Conservation (phyloP, 2,888 invertebrate species). For the Metopia argyrocephala region DNA sequence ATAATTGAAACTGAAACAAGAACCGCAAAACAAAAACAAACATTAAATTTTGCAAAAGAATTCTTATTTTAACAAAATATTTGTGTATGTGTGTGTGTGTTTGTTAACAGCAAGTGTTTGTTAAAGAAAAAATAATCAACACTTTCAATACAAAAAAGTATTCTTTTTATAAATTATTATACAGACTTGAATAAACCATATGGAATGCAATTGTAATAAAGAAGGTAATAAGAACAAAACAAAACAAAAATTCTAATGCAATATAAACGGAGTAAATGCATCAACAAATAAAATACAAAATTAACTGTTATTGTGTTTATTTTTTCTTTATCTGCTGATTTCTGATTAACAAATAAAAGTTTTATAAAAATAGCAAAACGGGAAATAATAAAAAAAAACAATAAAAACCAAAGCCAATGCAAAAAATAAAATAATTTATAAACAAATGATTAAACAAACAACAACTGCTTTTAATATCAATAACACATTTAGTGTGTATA, state of each 20-base stretch:
- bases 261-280: background rate
- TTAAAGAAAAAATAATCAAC: conserved; percentile 3
- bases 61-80: conserved; percentile 2
- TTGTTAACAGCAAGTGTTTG: conserved; percentile 10
- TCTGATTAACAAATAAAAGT: conserved; percentile 8
- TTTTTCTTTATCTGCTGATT: background rate
- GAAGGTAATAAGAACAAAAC: background rate
- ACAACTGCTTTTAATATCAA: conserved; percentile 26
- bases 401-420: background rate
- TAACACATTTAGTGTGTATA: conserved; percentile 6
- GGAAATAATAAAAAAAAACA: conserved; percentile 37
- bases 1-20: conserved; percentile 10
- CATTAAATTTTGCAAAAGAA: conserved; percentile 6
- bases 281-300: background rate
- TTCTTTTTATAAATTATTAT: background rate
- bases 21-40: conserved; percentile 28
- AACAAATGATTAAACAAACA: background rate
- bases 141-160: background rate
- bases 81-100: background rate
- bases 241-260: background rate
- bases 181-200: no score
- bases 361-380: conserved; percentile 50
- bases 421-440: conserved; percentile 6
- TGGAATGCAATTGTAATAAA: background rate
- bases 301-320: conserved; percentile 31